Evolutionary conservation across 2,797 vertebrate species (phyloP), one percentile per base, ranked within the genome.

Genomic region (Lutjanus argentimaculatus): DNA sequence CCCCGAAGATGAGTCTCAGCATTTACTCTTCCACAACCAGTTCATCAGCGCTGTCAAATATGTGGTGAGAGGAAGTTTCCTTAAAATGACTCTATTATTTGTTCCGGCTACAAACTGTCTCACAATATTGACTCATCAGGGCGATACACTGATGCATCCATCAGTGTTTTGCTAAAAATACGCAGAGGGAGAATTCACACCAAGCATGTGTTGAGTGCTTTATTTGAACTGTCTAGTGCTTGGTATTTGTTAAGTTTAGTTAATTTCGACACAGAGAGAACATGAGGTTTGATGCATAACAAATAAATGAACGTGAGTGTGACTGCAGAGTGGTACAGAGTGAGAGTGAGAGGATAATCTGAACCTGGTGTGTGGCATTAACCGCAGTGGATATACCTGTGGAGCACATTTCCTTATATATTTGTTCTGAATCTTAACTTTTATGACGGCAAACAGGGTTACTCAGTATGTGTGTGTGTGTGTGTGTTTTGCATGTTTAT

Each of bases 21-120:
- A 99, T 91, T 92, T 99, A 52, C 96, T 99, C 45, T 99, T 99
- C 90, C 99, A 99, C 95, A 99, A 98, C 93, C 98, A 99, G 93
- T 99, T 99, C 92, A 97, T 99, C 95, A 99, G 99, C 80, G 98
- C 99, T 77, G 98, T 99, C 82, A 98, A 96, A 97, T 99, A 99
- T 14, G 98, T 99, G 98, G 99, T 99, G 96, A 97, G 97, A 92
- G 22, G 46, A 52, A 3, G 22, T 46, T 82, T 82, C 17, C 57
- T 55, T 17, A 16, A 16, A 65, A 36, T 72, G 46, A n/a, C 67
- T 42, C 10, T 51, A 2, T 25, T 66, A 12, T 72, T 69, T 52
- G 19, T 75, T 42, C 25, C 36, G 17, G 48, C 22, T 30, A 3
- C 30, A 36, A 36, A 36, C 68, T 30, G n/a, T 61, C 62, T 56